A percentile compares a stretch with the other conserved stretches of the same genome.
These are phyloP conservation scores for Orientallactaga sibirica DNA, from an alignment of 2,797 vertebrate genomes.

Conservation along the genomic window DNA sequence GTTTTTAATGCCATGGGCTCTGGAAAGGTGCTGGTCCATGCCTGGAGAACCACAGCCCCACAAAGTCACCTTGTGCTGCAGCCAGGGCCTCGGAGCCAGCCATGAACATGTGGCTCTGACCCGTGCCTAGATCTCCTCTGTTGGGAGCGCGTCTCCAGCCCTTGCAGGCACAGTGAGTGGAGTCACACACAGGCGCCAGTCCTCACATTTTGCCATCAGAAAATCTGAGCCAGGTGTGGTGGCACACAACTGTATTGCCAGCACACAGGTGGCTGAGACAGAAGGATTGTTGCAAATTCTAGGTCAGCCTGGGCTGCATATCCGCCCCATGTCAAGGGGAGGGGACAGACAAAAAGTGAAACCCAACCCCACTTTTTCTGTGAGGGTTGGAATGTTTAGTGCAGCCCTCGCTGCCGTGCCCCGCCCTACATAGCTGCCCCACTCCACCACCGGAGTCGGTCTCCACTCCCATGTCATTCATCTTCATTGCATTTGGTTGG, in stretches of 20 bases:
- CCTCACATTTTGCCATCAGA: background rate
- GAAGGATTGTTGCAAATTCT: background rate
- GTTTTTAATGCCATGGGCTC: background rate
- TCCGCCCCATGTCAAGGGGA: too few relatives aligned
- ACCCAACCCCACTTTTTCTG: background rate
- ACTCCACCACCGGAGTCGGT: accelerated
- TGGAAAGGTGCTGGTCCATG: background rate
- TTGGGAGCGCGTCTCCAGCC: background rate
- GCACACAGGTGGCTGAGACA: background rate
- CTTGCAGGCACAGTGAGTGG: accelerated
- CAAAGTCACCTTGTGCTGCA: too few relatives aligned
- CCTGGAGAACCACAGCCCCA: too few relatives aligned
- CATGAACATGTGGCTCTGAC: background rate
- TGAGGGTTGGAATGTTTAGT: too few relatives aligned
- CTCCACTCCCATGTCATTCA: accelerated
- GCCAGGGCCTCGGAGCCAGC: background rate
- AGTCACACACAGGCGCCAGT: background rate
- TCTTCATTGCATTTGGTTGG: background rate
- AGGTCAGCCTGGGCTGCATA: background rate
- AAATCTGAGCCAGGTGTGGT: background rate
- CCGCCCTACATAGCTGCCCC: background rate
- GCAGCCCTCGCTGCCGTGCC: accelerated
- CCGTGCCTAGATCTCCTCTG: background rate
- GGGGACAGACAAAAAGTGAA: background rate
- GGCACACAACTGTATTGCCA: background rate